Evolutionary conservation across 1,140 invertebrate species (phyloP).

Genomic region (Sycophaga agraensis): DNA sequence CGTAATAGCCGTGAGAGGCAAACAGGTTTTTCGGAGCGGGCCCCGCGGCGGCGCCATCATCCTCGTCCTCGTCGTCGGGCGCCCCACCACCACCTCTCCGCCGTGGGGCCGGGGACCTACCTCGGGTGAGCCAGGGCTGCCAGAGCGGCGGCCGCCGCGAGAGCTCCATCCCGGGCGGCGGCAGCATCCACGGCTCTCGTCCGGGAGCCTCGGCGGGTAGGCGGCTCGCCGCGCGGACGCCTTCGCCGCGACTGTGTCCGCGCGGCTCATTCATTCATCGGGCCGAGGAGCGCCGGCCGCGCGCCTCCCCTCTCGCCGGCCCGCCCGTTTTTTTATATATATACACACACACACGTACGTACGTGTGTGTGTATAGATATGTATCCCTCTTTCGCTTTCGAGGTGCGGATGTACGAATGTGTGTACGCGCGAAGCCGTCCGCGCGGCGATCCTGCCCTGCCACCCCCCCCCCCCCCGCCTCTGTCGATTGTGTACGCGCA

Average conservation of each 20-base stretch:
- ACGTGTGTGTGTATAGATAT: no score
- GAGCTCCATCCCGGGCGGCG: conserved; percentile 41
- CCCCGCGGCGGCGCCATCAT: no score
- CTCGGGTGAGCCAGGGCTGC: conserved; percentile 53
- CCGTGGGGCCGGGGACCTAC: background rate
- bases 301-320: background rate
- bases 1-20: conserved; percentile 56
- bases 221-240: background rate
- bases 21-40: conserved; percentile 41
- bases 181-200: conserved; percentile 14
- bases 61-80: no score
- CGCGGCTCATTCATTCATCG: conserved; percentile 56
- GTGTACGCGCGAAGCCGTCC: no score
- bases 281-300: background rate
- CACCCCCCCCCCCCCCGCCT: no score
- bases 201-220: background rate
- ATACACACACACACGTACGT: no score
- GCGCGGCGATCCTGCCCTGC: no score
- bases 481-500: no score
- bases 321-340: background rate
- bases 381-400: no score
- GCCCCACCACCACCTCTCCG: no score
- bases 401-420: no score
- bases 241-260: conserved; percentile 14
- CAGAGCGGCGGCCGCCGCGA: conserved; percentile 43